Base-by-base conservation (phyloP, 2,113 vertebrate genomes). In the Zingel zingel region DNA sequence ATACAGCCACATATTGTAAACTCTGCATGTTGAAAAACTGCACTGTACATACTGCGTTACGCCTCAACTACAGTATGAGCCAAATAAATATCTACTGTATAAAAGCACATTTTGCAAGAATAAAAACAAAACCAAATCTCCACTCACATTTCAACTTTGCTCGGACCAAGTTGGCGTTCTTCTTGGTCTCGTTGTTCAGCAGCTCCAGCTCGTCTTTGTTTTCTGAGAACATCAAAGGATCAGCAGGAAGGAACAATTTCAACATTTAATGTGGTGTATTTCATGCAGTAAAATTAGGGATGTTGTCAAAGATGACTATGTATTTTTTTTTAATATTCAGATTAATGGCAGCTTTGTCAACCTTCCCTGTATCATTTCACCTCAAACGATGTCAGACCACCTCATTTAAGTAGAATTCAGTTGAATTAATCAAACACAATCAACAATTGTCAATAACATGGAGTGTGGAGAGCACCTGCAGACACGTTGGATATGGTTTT, bases 111-210 rank as follows among this genome's bases (percentile, higher is more conserved):
- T 50, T 1, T 47, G 15, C 8, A 76, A 50, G 0, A 10, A 47
- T 7, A 11, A 51, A 4, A 16, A 66, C 47, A 27, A 21, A 53
- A 19, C 8, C 5, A 39, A 33, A 39, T 74, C 1, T 50, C 7
- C 12, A 72, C 95, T 86, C 77, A 96, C 95, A 48, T 88, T 96
- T 97, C 84, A 99, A 91, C 83, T 94, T 96, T 58, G 92, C 90
- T 74, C 92, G 93, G 48, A 98, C 86, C 74, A 94, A 87, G 79
- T 95, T 95, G 16, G 96, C 96, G 1, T 92, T 96, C 86, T 90
- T 96, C 94, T 96, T 98, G 90, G 96, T 97, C 83, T 98, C 96
- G 77, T 91, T 95, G 86, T 96, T 97, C 77, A 98, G 90, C 73
- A 94, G 93, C 91, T 98, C 96, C 81, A 99, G 94, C 56, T 97